Evolutionary conservation across 2,113 vertebrate species (phyloP).

Genomic region (Spilogale gracilis): DNA sequence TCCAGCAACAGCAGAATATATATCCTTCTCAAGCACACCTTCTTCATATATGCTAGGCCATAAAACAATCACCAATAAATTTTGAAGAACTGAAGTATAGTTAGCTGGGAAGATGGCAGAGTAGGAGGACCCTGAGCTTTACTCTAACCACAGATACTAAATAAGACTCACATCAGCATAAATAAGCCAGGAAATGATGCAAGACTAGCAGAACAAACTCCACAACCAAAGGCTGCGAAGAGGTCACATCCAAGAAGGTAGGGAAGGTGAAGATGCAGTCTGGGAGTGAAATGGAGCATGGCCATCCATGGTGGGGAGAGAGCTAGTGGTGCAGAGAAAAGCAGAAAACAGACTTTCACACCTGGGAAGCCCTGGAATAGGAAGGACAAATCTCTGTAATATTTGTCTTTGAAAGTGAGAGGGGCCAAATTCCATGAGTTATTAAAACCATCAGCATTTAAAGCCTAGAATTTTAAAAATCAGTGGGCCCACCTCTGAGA

Average conservation of each 20-base stretch:
- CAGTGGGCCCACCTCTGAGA: background rate
- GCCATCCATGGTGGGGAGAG: background rate
- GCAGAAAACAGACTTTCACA: background rate
- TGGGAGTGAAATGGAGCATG: background rate
- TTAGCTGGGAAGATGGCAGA: background rate
- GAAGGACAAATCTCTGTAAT: background rate
- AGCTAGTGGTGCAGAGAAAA: background rate
- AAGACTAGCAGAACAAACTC: background rate
- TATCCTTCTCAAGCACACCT: background rate
- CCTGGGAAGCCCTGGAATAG: background rate
- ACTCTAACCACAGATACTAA: background rate
- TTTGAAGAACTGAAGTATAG: background rate
- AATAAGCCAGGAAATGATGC: background rate
- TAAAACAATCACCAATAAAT: background rate
- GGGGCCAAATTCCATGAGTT: background rate
- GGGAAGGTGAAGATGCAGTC: background rate
- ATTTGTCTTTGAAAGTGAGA: background rate
- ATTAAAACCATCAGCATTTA: background rate
- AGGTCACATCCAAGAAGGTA: background rate
- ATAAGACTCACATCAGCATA: background rate
- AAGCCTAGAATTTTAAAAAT: background rate
- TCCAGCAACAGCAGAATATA: background rate
- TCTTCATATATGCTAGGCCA: background rate
- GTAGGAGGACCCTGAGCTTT: background rate
- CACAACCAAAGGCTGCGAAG: background rate